Evolutionary conservation across 2,113 vertebrate genomes (phyloP), one percentile per base, ranked within the genome.

Genomic region (Opisthocomus hoazin): DNA sequence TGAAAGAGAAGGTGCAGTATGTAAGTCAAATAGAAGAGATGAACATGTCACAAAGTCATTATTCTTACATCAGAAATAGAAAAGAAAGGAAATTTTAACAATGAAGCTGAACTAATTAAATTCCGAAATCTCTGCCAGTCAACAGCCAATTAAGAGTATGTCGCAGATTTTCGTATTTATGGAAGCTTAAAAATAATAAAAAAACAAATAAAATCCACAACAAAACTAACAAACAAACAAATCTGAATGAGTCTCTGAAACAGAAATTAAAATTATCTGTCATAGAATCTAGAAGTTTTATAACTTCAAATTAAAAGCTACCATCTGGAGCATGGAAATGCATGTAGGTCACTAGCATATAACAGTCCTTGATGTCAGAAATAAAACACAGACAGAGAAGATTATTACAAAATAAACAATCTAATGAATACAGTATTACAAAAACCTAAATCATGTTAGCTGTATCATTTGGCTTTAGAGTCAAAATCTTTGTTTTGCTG

Each of bases 191-290:
- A 63, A 70, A 74, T 20, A 8, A 63, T 5, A 15, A 53, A 19
- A n/a, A 41, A 23, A 22, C 6, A 14, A 50, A 19, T 15, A 48
- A 51, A n/a, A 16, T 0, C 29, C 77, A 19, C 1, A 32, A 50
- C 6, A 50, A 24, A 68, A 76, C 1, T 45, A 64, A 19, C 4
- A n/a, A 3, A 5, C 15, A 53, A 58, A 34, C 1, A 32, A 22
- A n/a, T 3, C 1, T 0, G 4, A n/a, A 23, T 0, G 1, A 7
- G 6, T 60, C 84, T 77, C 34, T 64, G 30, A 22, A 41, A 66
- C 4, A 63, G 4, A 86, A 76, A 56, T 41, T 23, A n/a, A 87
- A 56, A 48, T 56, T 27, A 23, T 48, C 9, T 36, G 5, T 41
- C 30, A 32, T 1, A 15, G 37, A 16, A 45, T 1, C 1, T 10